Conservation (phyloP, 2,113 vertebrate genomes). For the Natator depressus region DNA sequence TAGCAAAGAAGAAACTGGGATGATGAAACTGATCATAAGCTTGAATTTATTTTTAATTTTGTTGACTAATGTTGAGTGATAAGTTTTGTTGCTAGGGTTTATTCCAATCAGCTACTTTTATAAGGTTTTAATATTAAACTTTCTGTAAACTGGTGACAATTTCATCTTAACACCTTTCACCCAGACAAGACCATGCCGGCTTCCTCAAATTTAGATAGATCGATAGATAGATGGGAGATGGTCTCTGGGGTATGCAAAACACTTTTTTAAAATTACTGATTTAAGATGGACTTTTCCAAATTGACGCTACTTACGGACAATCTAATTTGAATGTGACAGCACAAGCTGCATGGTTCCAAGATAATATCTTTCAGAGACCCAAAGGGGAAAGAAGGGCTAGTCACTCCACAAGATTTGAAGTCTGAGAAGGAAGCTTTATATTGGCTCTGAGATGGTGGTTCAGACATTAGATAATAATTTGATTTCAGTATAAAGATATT, state of each 20-base stretch:
- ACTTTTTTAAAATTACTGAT: neutral
- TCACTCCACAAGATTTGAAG: neutral
- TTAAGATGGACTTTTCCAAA: neutral
- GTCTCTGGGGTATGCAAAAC: neutral
- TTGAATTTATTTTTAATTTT: neutral
- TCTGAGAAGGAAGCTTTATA: neutral
- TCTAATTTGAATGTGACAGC: neutral
- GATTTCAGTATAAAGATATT: neutral
- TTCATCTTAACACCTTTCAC: neutral
- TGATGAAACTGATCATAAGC: neutral
- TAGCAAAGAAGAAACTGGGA: neutral
- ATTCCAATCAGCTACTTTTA: neutral
- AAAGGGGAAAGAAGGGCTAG: neutral
- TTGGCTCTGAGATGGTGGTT: neutral
- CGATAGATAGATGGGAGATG: neutral
- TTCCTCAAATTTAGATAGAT: neutral
- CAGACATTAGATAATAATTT: neutral
- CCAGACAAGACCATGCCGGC: neutral
- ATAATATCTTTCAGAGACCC: neutral
- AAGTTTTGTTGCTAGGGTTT: neutral
- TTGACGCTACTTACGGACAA: neutral
- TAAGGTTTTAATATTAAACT: neutral
- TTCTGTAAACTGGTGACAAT: neutral
- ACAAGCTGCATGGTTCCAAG: neutral
- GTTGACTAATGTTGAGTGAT: neutral